Evolutionary conservation across 2,113 vertebrate species (phyloP), one percentile per base, ranked within the genome.

Genomic region (Amphiprion ocellaris): DNA sequence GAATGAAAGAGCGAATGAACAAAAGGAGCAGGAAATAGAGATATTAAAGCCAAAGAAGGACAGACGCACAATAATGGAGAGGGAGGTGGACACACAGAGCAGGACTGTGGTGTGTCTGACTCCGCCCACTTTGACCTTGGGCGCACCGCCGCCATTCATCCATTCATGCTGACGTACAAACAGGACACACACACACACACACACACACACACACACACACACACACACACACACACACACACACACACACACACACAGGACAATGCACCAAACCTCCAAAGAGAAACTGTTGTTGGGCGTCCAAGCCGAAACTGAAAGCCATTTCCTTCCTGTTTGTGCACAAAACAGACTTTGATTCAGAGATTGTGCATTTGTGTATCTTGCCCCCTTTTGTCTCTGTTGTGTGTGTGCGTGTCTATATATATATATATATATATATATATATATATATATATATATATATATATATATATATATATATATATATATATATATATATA

Each of bases 61-160:
- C 16, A 62, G 75, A 23, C 26, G 26, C 26, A 26, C 26, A 26
- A 26, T 26, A 26, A 26, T 26, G 26, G 26, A 8, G 14, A 71
- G 46, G 62, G 54, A 73, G 61, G 0, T 47, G 63, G 55, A 59
- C 59, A 62, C 47, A 49, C 37, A 75, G 55, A 81, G 78, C 74
- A 64, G 54, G 37, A 46, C 67, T 74, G 68, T 69, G 47, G 44
- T 64, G 74, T 78, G 77, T 87, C 81, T 64, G 47, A 54, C 37
- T 0, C 77, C 69, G 8, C 85, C 89, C 64, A 85, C 80, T 79
- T 81, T 86, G 87, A 91, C 90, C 83, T 77, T 76, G 83, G 62
- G 55, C 33, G 37, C 69, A 80, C 79, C 88, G 86, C 87, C 53
- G 64, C 55, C 63, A 84, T 88, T 85, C 74, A 88, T 49, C 69